phyloP scores from a whole-genome alignment of 2,113 vertebrate species.

The Sinosuthora webbiana region DNA sequence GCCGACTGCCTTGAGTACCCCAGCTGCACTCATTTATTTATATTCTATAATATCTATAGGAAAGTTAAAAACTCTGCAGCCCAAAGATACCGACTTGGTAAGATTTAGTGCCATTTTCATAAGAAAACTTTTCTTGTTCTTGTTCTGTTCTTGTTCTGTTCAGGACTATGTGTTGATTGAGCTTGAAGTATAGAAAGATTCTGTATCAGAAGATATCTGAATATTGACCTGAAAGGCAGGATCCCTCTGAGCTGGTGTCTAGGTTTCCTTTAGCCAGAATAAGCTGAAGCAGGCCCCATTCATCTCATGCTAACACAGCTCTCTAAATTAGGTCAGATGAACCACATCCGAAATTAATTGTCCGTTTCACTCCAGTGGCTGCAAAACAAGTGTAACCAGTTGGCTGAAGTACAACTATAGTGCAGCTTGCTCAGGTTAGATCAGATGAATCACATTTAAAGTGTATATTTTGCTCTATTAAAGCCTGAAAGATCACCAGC shows the following conservation, averaged over 20 bases:
- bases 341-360: background rate
- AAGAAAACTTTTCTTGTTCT: background rate
- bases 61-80: background rate
- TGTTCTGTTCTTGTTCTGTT: background rate
- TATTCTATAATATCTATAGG: background rate
- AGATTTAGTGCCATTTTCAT: background rate
- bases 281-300: background rate
- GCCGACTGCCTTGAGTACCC: background rate
- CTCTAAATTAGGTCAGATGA: background rate
- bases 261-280: background rate
- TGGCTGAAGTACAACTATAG: background rate
- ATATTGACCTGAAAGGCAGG: background rate
- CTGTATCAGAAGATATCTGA: background rate
- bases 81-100: background rate
- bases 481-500: slow-evolving; percentile 27
- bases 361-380: background rate
- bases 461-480: background rate
- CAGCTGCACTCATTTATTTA: background rate
- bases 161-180: background rate
- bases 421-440: background rate
- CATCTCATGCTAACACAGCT: background rate
- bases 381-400: background rate
- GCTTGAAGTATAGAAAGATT: background rate
- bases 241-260: background rate
- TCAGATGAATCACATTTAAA: background rate